Percentiles rank a stretch among this genome's conserved stretches.
phyloP scores from a whole-genome alignment of 2,113 vertebrate genomes.

The Pimephales promelas region DNA sequence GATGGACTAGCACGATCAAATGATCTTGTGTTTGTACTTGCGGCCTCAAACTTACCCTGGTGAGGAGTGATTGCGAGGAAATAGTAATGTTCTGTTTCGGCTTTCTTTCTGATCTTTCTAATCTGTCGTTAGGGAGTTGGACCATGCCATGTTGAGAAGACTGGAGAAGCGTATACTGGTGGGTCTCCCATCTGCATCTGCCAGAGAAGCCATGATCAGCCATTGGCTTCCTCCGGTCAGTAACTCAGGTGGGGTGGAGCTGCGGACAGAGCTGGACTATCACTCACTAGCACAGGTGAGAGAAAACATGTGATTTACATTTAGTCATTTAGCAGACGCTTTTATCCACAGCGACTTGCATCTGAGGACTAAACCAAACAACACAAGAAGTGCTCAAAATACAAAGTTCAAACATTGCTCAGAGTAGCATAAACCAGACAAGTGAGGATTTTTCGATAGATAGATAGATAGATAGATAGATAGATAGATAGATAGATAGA shows the following conservation, averaged over 20 bases:
- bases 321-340: no score
- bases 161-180: constrained; percentile 96
- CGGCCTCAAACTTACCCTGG: constrained; percentile 94
- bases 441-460: no score
- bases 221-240: constrained; percentile 91
- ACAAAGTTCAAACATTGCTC: no score
- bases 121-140: constrained; percentile 83
- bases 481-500: no score
- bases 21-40: constrained; percentile 95
- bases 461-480: no score
- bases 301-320: neutral
- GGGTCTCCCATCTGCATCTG: constrained; percentile 81
- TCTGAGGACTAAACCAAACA: no score
- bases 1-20: constrained; percentile 91
- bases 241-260: constrained; percentile 76
- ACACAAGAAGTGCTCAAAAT: no score
- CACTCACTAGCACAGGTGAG: constrained; percentile 79
- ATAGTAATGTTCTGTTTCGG: neutral
- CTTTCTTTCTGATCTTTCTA: neutral
- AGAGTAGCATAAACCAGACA: no score
- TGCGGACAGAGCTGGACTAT: constrained; percentile 84
- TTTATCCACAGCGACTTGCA: no score
- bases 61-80: constrained; percentile 66
- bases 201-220: constrained; percentile 86
- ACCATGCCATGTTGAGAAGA: constrained; percentile 89